phyloP scores from a whole-genome alignment of 2,888 invertebrate genomes.

The Tiphia femorata region DNA sequence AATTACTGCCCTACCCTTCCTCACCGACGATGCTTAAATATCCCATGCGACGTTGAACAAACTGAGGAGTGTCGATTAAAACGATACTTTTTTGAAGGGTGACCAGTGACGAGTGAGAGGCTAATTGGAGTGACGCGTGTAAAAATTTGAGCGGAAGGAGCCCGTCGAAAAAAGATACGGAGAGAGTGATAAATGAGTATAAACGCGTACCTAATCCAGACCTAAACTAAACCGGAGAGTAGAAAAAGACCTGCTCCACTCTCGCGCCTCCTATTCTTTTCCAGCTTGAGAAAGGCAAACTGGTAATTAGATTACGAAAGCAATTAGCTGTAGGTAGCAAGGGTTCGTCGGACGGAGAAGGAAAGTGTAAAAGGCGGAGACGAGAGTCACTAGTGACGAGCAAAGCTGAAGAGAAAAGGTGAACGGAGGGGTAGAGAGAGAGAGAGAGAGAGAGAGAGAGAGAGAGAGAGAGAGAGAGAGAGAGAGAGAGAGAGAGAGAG shows the following conservation, averaged over 20 bases:
- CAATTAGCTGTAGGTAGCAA: slow-evolving; percentile 6
- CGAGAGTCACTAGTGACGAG: not conserved
- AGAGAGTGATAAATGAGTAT: not conserved
- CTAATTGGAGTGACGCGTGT: not conserved
- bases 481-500: too few species aligned
- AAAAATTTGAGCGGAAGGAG: not conserved
- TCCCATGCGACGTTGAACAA: too few species aligned
- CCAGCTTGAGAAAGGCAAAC: slow-evolving; percentile 9
- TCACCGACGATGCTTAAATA: too few species aligned
- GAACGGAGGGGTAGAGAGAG: not conserved
- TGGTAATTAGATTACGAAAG: slow-evolving; percentile 21
- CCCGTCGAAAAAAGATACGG: not conserved
- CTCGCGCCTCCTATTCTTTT: too few species aligned
- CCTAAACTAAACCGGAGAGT: slow-evolving; percentile 1
- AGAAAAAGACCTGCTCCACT: too few species aligned
- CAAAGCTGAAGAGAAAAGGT: not conserved
- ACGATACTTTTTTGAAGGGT: not conserved
- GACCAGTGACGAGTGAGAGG: not conserved
- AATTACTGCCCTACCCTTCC: not conserved
- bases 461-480: too few species aligned
- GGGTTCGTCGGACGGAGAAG: not conserved
- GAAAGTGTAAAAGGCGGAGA: not conserved
- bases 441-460: not conserved
- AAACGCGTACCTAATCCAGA: too few species aligned
- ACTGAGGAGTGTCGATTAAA: too few species aligned